Percentiles rank a stretch among this genome's conserved stretches.
phyloP scores from a whole-genome alignment of 2,797 vertebrate genomes.

The Channa striata region DNA sequence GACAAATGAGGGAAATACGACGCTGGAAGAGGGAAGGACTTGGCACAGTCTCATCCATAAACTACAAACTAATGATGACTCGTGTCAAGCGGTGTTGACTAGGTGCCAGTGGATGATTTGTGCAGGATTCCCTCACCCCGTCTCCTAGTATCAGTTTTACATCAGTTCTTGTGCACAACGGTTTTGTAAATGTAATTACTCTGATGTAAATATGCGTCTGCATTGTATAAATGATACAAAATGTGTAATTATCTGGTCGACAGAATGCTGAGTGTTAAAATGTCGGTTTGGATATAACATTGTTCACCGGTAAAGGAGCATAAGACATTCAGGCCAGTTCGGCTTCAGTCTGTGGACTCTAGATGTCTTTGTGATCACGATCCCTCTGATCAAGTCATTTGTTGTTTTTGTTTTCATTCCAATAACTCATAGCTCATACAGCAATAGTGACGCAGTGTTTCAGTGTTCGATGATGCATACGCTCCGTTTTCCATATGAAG shows the following conservation, averaged over 20 bases:
- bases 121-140: conserved; percentile 6
- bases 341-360: conserved; percentile 33
- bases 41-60: conserved; percentile 38
- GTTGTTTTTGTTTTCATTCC: conserved; percentile 33
- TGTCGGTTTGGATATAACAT: conserved; percentile 17
- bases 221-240: conserved; percentile 50
- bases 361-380: conserved; percentile 47
- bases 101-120: conserved; percentile 37
- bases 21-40: conserved; percentile 44
- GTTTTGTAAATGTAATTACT: conserved; percentile 65
- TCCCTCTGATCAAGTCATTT: conserved; percentile 39
- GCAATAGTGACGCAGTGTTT: conserved; percentile 62
- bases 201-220: conserved; percentile 73
- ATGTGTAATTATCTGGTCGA: conserved; percentile 44
- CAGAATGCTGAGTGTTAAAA: conserved; percentile 57
- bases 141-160: conserved; percentile 59
- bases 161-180: conserved; percentile 55
- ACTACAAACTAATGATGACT: conserved; percentile 45
- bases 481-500: conserved; percentile 43
- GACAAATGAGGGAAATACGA: conserved; percentile 66
- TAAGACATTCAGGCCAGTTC: neutral
- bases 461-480: conserved; percentile 55
- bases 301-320: conserved; percentile 6
- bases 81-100: conserved; percentile 31
- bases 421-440: conserved; percentile 49